Percentiles rank a stretch among this genome's conserved stretches.
These are phyloP conservation scores for Lysandra coridon DNA, from an alignment of 2,888 invertebrate genomes.

Conservation along the genomic window DNA sequence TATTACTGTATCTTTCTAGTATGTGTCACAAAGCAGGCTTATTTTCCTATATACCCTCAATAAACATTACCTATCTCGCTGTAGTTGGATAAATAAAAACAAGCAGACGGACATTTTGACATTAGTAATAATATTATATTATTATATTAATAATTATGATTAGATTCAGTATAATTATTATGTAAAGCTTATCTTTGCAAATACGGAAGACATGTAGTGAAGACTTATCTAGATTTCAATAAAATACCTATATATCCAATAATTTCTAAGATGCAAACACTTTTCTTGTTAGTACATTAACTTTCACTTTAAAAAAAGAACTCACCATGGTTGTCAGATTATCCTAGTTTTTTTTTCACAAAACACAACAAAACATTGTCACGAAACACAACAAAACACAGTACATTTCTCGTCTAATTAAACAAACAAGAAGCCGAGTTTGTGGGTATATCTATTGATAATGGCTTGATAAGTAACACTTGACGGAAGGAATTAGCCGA, in stretches of 20 bases:
- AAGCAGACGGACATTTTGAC: not conserved
- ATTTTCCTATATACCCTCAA: too few relatives aligned
- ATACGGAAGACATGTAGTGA: slow-evolving; percentile 20
- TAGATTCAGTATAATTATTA: not conserved
- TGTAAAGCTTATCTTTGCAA: slow-evolving; percentile 18
- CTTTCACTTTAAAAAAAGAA: not conserved
- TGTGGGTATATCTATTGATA: slow-evolving; percentile 34
- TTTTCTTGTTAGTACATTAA: not conserved
- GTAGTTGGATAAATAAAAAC: too few relatives aligned
- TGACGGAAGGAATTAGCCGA: slow-evolving; percentile 54
- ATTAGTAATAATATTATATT: too few relatives aligned
- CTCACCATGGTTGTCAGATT: slow-evolving; percentile 28
- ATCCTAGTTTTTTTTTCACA: not conserved
- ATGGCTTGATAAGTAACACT: slow-evolving; percentile 62
- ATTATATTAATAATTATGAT: too few relatives aligned
- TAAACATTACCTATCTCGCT: too few relatives aligned
- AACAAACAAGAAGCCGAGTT: slow-evolving; percentile 35
- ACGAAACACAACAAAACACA: slow-evolving; percentile 36
- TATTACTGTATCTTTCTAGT: too few relatives aligned
- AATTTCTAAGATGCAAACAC: not conserved
- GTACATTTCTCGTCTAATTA: slow-evolving; percentile 32
- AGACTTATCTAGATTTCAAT: slow-evolving; percentile 12
- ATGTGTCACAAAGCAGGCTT: too few relatives aligned
- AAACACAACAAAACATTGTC: slow-evolving; percentile 31
- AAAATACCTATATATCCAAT: not conserved